phyloP scores from a whole-genome alignment of 2,888 invertebrate species.

The Aphodius sticticus region DNA sequence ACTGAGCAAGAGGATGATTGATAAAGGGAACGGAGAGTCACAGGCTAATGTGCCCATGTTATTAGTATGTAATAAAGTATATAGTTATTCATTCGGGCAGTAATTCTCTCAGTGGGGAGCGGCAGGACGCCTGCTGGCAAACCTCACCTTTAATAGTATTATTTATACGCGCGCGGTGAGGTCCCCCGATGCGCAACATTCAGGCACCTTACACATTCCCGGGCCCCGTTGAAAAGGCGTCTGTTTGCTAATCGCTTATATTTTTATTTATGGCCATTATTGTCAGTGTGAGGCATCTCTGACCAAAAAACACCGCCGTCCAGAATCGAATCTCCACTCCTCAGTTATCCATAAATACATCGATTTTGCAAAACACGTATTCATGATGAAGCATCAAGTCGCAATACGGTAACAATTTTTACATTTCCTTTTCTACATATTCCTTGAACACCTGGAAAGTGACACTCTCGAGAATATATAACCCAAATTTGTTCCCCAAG shows the following conservation, averaged over 20 bases:
- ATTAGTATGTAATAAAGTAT: slow-evolving; percentile 63
- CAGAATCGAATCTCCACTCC: neutral
- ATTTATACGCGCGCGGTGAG: slow-evolving; percentile 58
- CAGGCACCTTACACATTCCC: slow-evolving; percentile 49
- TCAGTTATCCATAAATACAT: neutral
- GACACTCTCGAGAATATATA: no score
- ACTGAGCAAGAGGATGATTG: slow-evolving; percentile 53
- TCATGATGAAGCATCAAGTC: no score
- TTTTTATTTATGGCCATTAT: slow-evolving; percentile 44
- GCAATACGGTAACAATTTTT: no score
- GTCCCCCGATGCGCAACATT: slow-evolving; percentile 51
- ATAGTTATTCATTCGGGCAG: slow-evolving; percentile 62
- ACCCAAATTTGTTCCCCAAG: no score
- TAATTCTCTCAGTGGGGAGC: slow-evolving; percentile 61
- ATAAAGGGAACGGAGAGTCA: slow-evolving; percentile 52
- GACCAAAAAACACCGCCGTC: neutral
- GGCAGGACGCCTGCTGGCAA: slow-evolving; percentile 58
- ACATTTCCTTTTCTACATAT: no score
- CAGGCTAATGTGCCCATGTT: slow-evolving; percentile 60
- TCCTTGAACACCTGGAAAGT: no score
- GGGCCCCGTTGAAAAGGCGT: slow-evolving; percentile 48
- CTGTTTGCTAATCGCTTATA: slow-evolving; percentile 48
- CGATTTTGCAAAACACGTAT: no score
- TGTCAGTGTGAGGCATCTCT: slow-evolving; percentile 34
- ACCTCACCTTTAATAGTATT: slow-evolving; percentile 63